Evolutionary conservation across 2,113 vertebrate genomes (phyloP).

Genomic region (Protomyctophum bolini): DNA sequence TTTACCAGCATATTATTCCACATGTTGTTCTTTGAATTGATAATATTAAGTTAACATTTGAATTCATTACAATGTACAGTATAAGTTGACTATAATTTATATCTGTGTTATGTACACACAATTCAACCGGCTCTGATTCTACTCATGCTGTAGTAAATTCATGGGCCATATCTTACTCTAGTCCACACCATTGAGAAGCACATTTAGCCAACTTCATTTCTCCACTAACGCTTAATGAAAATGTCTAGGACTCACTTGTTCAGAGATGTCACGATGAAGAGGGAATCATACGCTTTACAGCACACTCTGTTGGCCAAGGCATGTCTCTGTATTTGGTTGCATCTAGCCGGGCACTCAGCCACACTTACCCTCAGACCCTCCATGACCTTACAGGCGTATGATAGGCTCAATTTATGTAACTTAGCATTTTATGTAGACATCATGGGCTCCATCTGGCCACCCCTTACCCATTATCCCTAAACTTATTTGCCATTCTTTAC

Average conservation of each 20-base stretch:
- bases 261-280: background rate
- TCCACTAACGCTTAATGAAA: constrained; percentile 1
- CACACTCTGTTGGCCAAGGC: constrained; percentile 51
- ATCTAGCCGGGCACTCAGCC: no score
- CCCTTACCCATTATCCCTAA: no score
- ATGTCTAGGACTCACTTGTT: background rate
- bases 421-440: no score
- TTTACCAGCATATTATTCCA: no score
- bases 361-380: no score
- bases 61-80: background rate
- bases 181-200: background rate
- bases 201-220: constrained; percentile 6
- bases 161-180: background rate
- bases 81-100: background rate
- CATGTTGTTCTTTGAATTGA: background rate
- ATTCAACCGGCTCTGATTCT: background rate
- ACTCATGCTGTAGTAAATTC: background rate
- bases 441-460: no score
- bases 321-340: background rate
- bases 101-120: background rate
- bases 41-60: background rate
- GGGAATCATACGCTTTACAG: constrained; percentile 7
- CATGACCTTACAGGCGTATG: no score
- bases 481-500: no score
- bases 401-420: no score